phyloP scores from a whole-genome alignment of 2,888 invertebrate species.

The Camptogramma bilineatum region DNA sequence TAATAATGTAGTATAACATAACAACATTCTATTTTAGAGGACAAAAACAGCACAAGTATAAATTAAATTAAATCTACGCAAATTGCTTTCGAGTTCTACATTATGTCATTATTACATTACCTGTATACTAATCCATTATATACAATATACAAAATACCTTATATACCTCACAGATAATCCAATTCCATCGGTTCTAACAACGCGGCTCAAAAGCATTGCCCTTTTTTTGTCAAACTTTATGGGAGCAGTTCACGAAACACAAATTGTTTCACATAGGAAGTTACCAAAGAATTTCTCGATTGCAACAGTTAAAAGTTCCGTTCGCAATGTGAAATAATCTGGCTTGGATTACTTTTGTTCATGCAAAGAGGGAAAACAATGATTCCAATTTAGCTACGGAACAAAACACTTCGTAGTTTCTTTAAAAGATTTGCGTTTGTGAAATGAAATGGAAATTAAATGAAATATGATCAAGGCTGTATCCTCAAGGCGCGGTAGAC shows the following conservation, averaged over 20 bases:
- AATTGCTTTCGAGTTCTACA: too few species aligned
- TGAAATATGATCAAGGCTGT: too few species aligned
- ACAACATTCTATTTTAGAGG: too few species aligned
- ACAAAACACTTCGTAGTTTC: not conserved
- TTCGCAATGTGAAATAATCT: constrained; percentile 38
- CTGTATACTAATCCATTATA: too few species aligned
- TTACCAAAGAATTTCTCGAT: constrained; percentile 54
- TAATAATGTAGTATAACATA: too few species aligned
- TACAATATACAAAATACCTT: not conserved
- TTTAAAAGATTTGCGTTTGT: too few species aligned
- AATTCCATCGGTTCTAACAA: constrained; percentile 7
- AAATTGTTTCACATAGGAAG: constrained; percentile 37
- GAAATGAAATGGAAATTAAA: too few species aligned
- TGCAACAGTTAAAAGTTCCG: constrained; percentile 59
- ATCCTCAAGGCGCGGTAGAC: too few species aligned
- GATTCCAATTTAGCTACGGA: not conserved
- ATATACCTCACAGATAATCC: not conserved
- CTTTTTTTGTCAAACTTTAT: constrained; percentile 21
- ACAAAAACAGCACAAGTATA: too few species aligned
- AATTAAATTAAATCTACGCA: too few species aligned
- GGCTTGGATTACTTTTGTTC: constrained; percentile 32
- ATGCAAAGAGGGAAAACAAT: constrained; percentile 13
- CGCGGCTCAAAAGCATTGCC: constrained; percentile 16
- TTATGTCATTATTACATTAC: too few species aligned
- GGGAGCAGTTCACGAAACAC: constrained; percentile 19